Conservation (phyloP, 2,113 vertebrate species). For the Glaucomys volans region DNA sequence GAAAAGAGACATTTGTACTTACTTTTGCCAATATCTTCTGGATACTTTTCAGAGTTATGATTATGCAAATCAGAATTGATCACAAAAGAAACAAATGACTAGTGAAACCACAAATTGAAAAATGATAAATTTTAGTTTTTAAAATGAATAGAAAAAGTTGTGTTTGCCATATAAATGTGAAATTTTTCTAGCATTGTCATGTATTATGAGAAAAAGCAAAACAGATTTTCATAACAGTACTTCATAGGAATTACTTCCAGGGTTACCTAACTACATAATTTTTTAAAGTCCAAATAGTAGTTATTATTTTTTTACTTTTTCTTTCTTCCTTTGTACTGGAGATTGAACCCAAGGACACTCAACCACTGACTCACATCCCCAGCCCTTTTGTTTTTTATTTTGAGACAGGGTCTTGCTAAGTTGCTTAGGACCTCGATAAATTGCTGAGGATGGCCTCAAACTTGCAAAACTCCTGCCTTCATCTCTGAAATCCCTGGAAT, state of each 20-base stretch:
- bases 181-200: neutral
- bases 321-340: neutral
- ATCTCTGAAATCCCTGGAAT: no score
- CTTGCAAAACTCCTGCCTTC: no score
- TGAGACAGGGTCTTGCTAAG: no score
- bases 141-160: neutral
- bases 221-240: neutral
- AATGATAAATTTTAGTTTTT: neutral
- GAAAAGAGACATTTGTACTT: neutral
- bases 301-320: neutral
- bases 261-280: neutral
- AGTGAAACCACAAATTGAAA: conserved; percentile 12
- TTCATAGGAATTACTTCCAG: neutral
- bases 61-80: neutral
- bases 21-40: conserved; percentile 24
- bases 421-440: no score
- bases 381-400: no score
- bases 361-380: no score
- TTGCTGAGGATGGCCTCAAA: no score
- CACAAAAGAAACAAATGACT: neutral
- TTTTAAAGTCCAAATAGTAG: neutral
- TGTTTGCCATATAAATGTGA: neutral
- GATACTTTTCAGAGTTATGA: neutral
- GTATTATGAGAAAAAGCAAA: neutral
- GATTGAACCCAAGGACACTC: no score